Base-by-base conservation (phyloP, 2,797 vertebrate genomes). In the Pelochelys cantorii region DNA sequence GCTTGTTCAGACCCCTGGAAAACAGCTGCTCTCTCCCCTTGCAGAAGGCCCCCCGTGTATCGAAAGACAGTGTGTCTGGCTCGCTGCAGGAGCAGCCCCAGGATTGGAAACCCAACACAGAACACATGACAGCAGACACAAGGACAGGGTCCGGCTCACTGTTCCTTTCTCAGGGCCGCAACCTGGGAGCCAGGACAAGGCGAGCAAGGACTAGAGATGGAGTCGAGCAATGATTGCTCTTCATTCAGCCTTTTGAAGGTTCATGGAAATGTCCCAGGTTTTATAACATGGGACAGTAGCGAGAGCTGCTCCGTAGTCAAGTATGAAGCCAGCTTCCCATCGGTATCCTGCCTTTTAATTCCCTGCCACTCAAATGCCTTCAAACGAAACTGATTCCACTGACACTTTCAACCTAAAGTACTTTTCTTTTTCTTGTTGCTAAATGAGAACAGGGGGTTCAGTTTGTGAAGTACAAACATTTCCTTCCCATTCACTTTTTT, bases 41-140 rank as follows among this genome's bases (percentile, higher is more conserved):
- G 34, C 62, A 92, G 60, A 85, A 81, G 5, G 12, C 2, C 11
- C 17, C 57, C 25, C 22, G 48, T 53, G 79, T 85, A 85, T 5
- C 87, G 85, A 93, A 93, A 91, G 92, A 90, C 89, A 25, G 31
- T 71, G 7, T 81, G 52, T 68, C 65, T 87, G 31, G 55, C 87
- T 85, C 42, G 29, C 6, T 77, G 42, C 81, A 95, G 91, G 48
- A 77, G 25, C 18, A 88, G n/a, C 17, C n/a, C 10, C 74, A 59
- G 11, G 8, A 74, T 90, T 96, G 93, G 79, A 93, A 89, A 27
- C 20, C 42, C 75, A 74, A 77, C 53, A 11, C n/a, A 18, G 20
- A 75, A 31, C 83, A 89, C 83, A 87, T 81, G 91, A 87, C 34
- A 88, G 29, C 17, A 86, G 65, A 81, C 60, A 23, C 14, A 42